Conservation (phyloP, 2,888 invertebrate genomes). For the Leptopilina syphax region DNA sequence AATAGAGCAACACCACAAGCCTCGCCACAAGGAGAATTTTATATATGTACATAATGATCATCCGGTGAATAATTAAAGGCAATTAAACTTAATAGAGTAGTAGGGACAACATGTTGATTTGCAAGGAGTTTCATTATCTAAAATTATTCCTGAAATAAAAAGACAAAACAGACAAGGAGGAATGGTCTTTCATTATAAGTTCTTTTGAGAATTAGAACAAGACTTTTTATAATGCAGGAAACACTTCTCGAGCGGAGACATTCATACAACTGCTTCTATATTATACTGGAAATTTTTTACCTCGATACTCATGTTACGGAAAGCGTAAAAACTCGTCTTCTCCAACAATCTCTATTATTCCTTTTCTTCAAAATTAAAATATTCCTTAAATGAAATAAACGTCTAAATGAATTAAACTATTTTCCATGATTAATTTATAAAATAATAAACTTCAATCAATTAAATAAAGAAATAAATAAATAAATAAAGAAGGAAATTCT, state of each 20-base stretch:
- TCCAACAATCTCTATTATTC: too few species aligned
- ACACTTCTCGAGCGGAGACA: constrained; percentile 57
- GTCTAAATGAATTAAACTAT: too few species aligned
- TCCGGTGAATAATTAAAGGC: constrained; percentile 5
- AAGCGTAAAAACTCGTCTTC: neutral
- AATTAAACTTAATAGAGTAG: neutral
- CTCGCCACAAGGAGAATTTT: neutral
- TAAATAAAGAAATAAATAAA: too few species aligned
- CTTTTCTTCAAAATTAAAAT: too few species aligned
- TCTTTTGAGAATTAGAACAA: constrained; percentile 15
- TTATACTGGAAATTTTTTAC: too few species aligned
- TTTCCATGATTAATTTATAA: too few species aligned
- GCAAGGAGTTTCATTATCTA: constrained; percentile 15
- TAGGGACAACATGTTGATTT: constrained; percentile 45
- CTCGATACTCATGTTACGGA: neutral
- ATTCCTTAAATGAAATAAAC: too few species aligned
- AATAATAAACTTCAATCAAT: too few species aligned
- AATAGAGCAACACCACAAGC: neutral
- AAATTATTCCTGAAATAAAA: constrained; percentile 4
- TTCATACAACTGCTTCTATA: neutral
- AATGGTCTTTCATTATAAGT: constrained; percentile 46
- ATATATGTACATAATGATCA: neutral
- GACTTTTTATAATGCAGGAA: constrained; percentile 54
- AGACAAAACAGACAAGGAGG: constrained; percentile 47
- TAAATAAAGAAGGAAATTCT: too few species aligned